Evolutionary conservation across 2,113 vertebrate genomes (phyloP).

Genomic region (Alethe diademata): DNA sequence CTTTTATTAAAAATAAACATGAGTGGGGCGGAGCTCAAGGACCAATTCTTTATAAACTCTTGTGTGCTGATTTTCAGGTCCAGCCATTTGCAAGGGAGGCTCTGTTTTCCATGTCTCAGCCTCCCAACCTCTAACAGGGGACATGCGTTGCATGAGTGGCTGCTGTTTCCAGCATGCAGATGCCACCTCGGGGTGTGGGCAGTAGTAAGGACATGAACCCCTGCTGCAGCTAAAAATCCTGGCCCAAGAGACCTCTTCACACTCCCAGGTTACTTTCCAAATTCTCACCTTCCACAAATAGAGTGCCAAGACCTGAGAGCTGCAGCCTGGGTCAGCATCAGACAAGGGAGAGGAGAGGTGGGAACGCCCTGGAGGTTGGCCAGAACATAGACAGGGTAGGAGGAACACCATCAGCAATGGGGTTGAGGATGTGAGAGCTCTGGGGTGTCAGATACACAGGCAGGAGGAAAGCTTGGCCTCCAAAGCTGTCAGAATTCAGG

Average conservation of each 20-base stretch:
- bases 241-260: neutral
- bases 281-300: neutral
- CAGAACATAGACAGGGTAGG: neutral
- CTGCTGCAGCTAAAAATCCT: neutral
- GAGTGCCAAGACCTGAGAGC: neutral
- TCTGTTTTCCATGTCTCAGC: neutral
- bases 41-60: neutral
- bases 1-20: conserved; percentile 62
- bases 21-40: neutral
- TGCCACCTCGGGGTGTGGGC: accelerated
- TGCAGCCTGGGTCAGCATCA: neutral
- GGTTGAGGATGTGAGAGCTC: neutral
- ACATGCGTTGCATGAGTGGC: neutral
- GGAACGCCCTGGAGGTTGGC: neutral
- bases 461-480: neutral
- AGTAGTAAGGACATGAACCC: neutral
- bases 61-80: neutral
- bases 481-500: neutral
- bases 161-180: neutral
- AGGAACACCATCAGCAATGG: accelerated
- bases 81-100: neutral
- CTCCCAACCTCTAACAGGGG: neutral
- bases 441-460: neutral
- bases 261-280: neutral
- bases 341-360: neutral